Evolutionary conservation across 2,888 invertebrate species (phyloP).

Genomic region (Isotomurus palustris): DNA sequence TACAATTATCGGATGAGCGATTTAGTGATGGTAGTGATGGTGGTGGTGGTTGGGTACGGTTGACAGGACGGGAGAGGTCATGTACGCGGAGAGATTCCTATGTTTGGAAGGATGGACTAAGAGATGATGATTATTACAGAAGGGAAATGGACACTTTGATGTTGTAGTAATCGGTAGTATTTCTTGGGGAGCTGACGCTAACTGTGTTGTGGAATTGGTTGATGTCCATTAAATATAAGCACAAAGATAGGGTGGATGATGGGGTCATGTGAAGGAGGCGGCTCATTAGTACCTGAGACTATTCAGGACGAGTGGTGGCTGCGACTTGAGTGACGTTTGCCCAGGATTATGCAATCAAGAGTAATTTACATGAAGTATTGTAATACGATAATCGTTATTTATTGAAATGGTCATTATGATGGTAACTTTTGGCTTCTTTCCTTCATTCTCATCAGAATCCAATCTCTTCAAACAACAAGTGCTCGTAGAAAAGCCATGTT

Average conservation of each 20-base stretch:
- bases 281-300: slow-evolving; percentile 31
- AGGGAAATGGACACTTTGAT: slow-evolving; percentile 4
- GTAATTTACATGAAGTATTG: slow-evolving; percentile 41
- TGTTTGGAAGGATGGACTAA: background rate
- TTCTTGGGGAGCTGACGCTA: slow-evolving; percentile 34
- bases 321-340: slow-evolving; percentile 16
- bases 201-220: slow-evolving; percentile 33
- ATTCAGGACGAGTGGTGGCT: background rate
- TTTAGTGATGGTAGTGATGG: no score
- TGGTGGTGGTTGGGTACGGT: no score
- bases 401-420: slow-evolving; percentile 43
- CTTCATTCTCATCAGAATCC: slow-evolving; percentile 24
- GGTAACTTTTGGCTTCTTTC: slow-evolving; percentile 30
- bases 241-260: slow-evolving; percentile 23
- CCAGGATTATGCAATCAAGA: slow-evolving; percentile 39
- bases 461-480: slow-evolving; percentile 5
- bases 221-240: slow-evolving; percentile 26
- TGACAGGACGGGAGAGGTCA: slow-evolving; percentile 5
- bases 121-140: slow-evolving; percentile 13
- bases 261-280: slow-evolving; percentile 30
- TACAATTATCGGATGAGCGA: no score
- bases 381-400: slow-evolving; percentile 45
- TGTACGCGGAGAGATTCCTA: no score
- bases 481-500: background rate
- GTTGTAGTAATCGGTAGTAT: slow-evolving; percentile 33